These are phyloP conservation scores for Neolamprologus toae DNA, from an alignment of 2,113 vertebrate genomes.

Conservation along the genomic window DNA sequence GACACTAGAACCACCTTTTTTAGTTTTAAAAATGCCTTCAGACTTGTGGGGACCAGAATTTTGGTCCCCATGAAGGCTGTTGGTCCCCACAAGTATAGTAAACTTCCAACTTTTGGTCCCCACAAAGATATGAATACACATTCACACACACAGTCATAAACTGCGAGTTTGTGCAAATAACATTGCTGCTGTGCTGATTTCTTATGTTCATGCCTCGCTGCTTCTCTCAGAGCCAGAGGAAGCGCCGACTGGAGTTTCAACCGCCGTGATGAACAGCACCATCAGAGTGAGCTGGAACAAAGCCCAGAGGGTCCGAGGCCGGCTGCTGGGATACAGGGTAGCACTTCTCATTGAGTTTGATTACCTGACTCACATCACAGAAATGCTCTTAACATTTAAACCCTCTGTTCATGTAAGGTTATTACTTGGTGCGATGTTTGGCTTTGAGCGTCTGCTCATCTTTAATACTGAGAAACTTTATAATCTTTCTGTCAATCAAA, in stretches of 20 bases:
- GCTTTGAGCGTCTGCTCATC: rapidly evolving
- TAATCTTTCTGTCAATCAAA: not conserved
- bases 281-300: constrained; percentile 70
- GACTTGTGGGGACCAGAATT: not conserved
- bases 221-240: constrained; percentile 65
- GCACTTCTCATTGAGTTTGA: not conserved
- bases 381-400: not conserved
- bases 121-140: not conserved
- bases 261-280: constrained; percentile 64
- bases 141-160: not conserved
- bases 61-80: not conserved
- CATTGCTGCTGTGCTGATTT: not conserved
- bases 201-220: not conserved
- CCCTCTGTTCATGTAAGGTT: not conserved
- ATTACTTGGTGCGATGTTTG: not conserved
- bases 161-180: not conserved
- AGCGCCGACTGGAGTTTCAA: constrained; percentile 49
- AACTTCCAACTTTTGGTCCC: not conserved
- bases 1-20: not conserved
- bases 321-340: constrained; percentile 81
- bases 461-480: not conserved
- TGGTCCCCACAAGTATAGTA: not conserved
- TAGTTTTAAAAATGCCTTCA: not conserved
- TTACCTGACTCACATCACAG: not conserved
- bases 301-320: constrained; percentile 68